Conservation (phyloP, 2,888 invertebrate genomes). For the Nemoura dubitans region DNA sequence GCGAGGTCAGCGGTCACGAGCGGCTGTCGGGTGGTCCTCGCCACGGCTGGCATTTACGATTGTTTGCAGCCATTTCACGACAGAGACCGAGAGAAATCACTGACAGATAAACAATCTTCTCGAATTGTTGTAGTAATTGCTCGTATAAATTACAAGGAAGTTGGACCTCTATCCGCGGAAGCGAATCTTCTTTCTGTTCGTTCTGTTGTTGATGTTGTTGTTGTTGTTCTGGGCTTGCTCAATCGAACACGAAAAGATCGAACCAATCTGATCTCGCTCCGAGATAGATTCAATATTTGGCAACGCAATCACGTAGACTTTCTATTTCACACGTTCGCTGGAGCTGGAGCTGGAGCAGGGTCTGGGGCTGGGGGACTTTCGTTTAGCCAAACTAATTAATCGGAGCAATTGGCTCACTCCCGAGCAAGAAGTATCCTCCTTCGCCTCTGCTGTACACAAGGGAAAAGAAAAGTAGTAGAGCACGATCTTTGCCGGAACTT, state of each 20-base stretch:
- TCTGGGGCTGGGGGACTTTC: slow-evolving; percentile 25
- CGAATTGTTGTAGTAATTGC: slow-evolving; percentile 28
- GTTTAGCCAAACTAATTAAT: slow-evolving; percentile 31
- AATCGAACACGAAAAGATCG: slow-evolving; percentile 12
- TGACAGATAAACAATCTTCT: slow-evolving; percentile 35
- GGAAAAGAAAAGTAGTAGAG: not conserved
- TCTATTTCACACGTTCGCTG: slow-evolving; percentile 36
- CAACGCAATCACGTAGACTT: slow-evolving; percentile 34
- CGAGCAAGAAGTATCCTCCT: not conserved
- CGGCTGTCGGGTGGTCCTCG: slow-evolving; percentile 39
- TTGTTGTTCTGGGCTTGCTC: not conserved
- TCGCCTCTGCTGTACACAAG: not conserved
- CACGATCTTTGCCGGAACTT: not conserved
- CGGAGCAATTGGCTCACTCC: not conserved
- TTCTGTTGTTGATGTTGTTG: not conserved
- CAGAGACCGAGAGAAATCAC: slow-evolving; percentile 24
- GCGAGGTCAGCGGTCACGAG: slow-evolving; percentile 29
- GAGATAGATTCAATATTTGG: slow-evolving; percentile 23
- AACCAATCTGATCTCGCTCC: not conserved
- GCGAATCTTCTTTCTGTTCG: slow-evolving; percentile 24
- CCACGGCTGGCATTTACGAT: slow-evolving; percentile 13
- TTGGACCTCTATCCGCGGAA: slow-evolving; percentile 26
- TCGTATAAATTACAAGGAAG: slow-evolving; percentile 36
- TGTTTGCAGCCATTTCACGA: slow-evolving; percentile 21
- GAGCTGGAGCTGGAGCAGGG: not conserved